Conservation (phyloP, 2,113 vertebrate genomes). For the Anolis sagrei region DNA sequence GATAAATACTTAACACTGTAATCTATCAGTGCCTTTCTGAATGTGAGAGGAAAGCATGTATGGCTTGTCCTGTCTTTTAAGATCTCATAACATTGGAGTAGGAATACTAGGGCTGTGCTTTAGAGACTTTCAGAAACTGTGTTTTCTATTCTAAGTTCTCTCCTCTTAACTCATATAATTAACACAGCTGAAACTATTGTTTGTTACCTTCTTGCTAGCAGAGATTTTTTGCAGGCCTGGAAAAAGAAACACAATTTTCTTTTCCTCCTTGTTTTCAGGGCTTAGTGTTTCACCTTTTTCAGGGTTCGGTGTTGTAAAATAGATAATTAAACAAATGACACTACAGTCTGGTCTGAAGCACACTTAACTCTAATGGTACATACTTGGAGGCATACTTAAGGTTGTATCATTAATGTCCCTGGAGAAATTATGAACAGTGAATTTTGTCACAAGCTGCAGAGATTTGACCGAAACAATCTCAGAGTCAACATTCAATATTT, state of each 20-base stretch:
- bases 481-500: constrained; percentile 61
- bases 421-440: constrained; percentile 60
- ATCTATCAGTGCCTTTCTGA: constrained; percentile 83
- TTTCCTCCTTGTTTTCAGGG: constrained; percentile 23
- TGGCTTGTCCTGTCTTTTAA: constrained; percentile 78
- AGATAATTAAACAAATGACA: constrained; percentile 54
- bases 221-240: constrained; percentile 72
- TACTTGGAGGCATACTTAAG: constrained; percentile 24
- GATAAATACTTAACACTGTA: constrained; percentile 77
- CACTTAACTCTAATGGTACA: constrained; percentile 17
- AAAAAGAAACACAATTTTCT: constrained; percentile 6
- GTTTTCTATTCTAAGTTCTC: constrained; percentile 82
- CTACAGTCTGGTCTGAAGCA: constrained; percentile 23
- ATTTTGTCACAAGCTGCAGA: constrained; percentile 49
- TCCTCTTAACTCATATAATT: constrained; percentile 44
- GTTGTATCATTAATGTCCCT: constrained; percentile 48
- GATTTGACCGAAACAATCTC: constrained; percentile 65
- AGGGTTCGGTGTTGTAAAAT: constrained; percentile 13
- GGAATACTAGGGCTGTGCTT: constrained; percentile 82
- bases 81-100: constrained; percentile 73
- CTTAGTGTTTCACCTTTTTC: constrained; percentile 20
- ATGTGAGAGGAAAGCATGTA: constrained; percentile 83
- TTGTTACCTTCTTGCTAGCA: constrained; percentile 82
- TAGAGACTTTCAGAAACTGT: constrained; percentile 83
- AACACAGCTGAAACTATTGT: constrained; percentile 75